Evolutionary conservation across 2,797 vertebrate species (phyloP).

Genomic region (Hydrolagus colliei): DNA sequence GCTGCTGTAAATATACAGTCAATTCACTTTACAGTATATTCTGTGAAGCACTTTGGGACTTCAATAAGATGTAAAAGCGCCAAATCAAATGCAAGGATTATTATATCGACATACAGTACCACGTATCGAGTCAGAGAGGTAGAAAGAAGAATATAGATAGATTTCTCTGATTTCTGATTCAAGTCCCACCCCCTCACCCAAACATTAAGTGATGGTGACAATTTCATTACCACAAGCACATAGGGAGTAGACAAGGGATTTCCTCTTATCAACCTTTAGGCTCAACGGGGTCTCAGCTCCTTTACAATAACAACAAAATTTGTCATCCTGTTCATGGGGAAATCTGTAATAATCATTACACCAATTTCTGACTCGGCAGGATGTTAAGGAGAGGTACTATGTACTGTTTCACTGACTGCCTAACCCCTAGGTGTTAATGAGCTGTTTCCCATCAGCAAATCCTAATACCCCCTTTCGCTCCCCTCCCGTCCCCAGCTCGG

Average conservation of each 20-base stretch:
- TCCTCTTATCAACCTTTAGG: neutral
- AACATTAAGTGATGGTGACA: neutral
- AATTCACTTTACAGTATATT: too few relatives aligned
- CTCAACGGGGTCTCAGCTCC: neutral
- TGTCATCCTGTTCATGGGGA: conserved; percentile 21
- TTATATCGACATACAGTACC: too few relatives aligned
- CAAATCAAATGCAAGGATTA: too few relatives aligned
- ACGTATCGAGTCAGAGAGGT: neutral
- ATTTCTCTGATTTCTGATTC: neutral
- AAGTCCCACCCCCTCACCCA: neutral
- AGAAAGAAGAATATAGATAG: neutral
- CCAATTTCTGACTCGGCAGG: conserved; percentile 8
- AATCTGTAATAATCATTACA: conserved; percentile 28
- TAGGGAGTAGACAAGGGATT: neutral
- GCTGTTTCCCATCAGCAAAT: too few relatives aligned
- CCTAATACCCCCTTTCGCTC: too few relatives aligned
- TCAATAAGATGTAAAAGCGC: too few relatives aligned
- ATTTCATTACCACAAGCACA: neutral
- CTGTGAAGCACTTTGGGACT: too few relatives aligned
- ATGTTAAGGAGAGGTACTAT: conserved; percentile 2
- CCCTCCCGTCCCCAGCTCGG: too few relatives aligned
- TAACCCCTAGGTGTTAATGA: neutral
- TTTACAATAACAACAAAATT: neutral
- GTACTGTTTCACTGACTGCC: conserved; percentile 19
- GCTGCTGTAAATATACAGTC: too few relatives aligned